phyloP scores from a whole-genome alignment of 2,113 vertebrate genomes.

The Gallinago paraguaiae region DNA sequence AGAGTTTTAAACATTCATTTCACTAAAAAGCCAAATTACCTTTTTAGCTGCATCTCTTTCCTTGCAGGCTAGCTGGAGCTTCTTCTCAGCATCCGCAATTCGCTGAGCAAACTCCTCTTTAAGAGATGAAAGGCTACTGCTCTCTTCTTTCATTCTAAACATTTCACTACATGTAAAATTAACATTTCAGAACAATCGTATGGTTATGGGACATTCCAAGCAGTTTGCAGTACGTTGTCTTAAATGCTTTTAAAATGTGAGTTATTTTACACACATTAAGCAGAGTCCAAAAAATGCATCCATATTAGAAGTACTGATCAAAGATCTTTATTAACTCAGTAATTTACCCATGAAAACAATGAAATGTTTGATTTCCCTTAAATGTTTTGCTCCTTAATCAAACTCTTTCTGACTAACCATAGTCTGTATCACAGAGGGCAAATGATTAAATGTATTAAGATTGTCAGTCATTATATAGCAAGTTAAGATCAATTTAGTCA shows the following conservation, averaged over 20 bases:
- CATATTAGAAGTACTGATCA: neutral
- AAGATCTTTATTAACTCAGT: neutral
- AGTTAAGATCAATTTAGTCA: neutral
- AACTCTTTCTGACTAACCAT: neutral
- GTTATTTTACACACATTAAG: neutral
- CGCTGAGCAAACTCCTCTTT: constrained; percentile 96
- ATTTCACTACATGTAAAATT: constrained; percentile 85
- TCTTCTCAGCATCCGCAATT: constrained; percentile 94
- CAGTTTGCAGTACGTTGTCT: neutral
- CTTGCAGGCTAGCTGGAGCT: constrained; percentile 94
- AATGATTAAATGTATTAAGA: neutral
- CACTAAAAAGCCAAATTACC: constrained; percentile 72
- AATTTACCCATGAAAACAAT: neutral
- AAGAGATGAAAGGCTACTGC: constrained; percentile 88
- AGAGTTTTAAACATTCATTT: neutral
- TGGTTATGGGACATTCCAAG: neutral
- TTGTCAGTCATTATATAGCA: neutral
- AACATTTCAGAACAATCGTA: neutral
- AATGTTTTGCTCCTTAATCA: neutral
- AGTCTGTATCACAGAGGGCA: neutral
- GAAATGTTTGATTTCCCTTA: neutral
- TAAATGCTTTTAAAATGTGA: neutral
- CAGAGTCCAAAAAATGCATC: neutral
- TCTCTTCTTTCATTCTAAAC: constrained; percentile 91
- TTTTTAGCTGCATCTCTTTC: constrained; percentile 96